phyloP scores from a whole-genome alignment of 2,113 vertebrate species.

The Dryoscopus gambensis region DNA sequence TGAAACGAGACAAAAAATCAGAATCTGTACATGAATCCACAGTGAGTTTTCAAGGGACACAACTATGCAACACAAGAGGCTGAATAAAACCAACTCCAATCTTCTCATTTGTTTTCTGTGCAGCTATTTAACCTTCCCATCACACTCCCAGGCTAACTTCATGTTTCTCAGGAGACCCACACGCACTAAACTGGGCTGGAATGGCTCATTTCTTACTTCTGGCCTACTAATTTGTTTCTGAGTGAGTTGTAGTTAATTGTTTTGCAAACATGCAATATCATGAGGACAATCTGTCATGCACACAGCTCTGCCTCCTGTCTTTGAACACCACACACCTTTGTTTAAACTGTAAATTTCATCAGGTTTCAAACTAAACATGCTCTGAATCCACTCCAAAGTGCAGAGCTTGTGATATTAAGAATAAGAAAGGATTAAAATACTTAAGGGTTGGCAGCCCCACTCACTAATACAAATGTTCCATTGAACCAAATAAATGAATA shows the following conservation, averaged over 20 bases:
- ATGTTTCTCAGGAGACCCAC: neutral
- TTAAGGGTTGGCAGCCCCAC: neutral
- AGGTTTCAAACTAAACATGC: neutral
- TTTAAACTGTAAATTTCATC: neutral
- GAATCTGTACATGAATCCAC: neutral
- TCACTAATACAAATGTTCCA: neutral
- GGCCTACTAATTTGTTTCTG: neutral
- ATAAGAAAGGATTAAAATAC: neutral
- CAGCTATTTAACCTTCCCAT: neutral
- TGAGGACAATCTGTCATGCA: neutral
- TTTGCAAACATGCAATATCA: neutral
- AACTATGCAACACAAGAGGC: neutral
- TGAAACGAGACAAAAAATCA: slow-evolving; percentile 52
- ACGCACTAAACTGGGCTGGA: neutral
- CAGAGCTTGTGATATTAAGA: neutral
- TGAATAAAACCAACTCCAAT: neutral
- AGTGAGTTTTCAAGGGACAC: neutral
- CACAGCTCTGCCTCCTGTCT: neutral
- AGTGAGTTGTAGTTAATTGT: neutral
- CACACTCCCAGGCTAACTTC: neutral
- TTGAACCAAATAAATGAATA: neutral
- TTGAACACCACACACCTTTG: fast-evolving
- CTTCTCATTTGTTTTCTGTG: neutral
- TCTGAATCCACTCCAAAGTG: neutral
- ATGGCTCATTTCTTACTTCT: neutral